phyloP scores from a whole-genome alignment of 1,140 invertebrate species.

The Drosophila pseudoobscura region DNA sequence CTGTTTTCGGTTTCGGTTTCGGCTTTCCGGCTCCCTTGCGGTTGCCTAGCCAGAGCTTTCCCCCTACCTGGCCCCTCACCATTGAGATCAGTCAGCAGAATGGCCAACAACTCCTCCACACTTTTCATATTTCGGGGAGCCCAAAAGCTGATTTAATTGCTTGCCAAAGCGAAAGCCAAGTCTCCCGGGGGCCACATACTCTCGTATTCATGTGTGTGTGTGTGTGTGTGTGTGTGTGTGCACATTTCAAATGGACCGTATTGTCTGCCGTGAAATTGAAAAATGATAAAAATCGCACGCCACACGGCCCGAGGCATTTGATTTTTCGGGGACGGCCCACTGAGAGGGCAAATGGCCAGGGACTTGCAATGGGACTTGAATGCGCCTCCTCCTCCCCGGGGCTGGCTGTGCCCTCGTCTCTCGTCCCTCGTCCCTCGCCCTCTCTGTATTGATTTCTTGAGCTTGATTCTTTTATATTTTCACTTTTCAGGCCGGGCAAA shows the following conservation, averaged over 20 bases:
- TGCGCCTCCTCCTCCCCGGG: constrained; percentile 38
- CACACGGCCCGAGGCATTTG: constrained; percentile 48
- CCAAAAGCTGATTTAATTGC: constrained; percentile 59
- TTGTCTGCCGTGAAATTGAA: constrained; percentile 81
- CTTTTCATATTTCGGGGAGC: constrained; percentile 24
- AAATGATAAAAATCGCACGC: constrained; percentile 75
- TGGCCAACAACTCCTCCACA: background rate
- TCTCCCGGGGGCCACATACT: background rate
- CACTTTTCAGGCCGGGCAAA: constrained; percentile 56
- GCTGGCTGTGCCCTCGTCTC: constrained; percentile 9
- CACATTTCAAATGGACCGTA: constrained; percentile 55
- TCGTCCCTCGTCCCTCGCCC: background rate
- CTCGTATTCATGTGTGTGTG: constrained; percentile 8
- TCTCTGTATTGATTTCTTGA: constrained; percentile 62
- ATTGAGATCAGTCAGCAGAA: constrained; percentile 38
- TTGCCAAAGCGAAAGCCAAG: constrained; percentile 36
- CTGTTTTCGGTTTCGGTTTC: constrained; percentile 50
- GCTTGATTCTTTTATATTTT: constrained; percentile 63
- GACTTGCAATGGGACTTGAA: constrained; percentile 45
- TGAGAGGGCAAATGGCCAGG: constrained; percentile 55
- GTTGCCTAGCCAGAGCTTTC: constrained; percentile 24
- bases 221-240: constrained; percentile 4
- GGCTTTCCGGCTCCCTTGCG: constrained; percentile 31
- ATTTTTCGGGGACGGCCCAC: constrained; percentile 67
- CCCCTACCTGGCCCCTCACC: constrained; percentile 1